phyloP scores from a whole-genome alignment of 2,888 invertebrate species.

The Netelia fuscicornis region DNA sequence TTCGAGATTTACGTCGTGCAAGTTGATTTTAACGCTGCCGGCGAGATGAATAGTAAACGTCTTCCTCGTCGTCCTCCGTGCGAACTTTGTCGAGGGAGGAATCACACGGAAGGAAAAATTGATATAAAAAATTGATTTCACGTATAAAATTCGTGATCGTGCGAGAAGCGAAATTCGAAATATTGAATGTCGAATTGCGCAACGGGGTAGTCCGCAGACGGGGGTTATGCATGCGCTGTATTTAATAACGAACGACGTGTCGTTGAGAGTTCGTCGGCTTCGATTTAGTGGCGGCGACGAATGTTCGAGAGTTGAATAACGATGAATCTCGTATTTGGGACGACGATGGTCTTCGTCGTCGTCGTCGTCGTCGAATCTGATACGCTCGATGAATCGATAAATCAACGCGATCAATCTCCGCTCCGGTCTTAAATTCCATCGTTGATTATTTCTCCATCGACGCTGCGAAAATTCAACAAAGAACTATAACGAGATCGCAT shows the following conservation, averaged over 20 bases:
- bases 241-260: slow-evolving; percentile 2
- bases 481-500: slow-evolving; percentile 1
- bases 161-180: background rate
- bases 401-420: slow-evolving; percentile 2
- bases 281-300: slow-evolving; percentile 46
- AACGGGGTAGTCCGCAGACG: background rate
- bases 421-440: slow-evolving; percentile 3
- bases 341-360: slow-evolving; percentile 26
- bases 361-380: slow-evolving; percentile 25
- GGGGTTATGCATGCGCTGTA: background rate
- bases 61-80: too few species aligned
- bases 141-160: background rate
- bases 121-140: background rate
- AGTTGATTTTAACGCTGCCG: too few species aligned
- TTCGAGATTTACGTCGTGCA: too few species aligned
- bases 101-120: slow-evolving; percentile 3
- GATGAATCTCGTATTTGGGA: slow-evolving; percentile 44
- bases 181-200: background rate
- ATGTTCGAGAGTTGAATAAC: slow-evolving; percentile 53
- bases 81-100: too few species aligned
- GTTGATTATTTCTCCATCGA: background rate
- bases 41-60: too few species aligned
- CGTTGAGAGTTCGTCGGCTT: slow-evolving; percentile 53
- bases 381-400: slow-evolving; percentile 48
- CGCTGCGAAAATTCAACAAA: background rate